Evolutionary conservation across 2,797 vertebrate species (phyloP), one percentile per base, ranked within the genome.

Genomic region (Pangasius mekongensis): DNA sequence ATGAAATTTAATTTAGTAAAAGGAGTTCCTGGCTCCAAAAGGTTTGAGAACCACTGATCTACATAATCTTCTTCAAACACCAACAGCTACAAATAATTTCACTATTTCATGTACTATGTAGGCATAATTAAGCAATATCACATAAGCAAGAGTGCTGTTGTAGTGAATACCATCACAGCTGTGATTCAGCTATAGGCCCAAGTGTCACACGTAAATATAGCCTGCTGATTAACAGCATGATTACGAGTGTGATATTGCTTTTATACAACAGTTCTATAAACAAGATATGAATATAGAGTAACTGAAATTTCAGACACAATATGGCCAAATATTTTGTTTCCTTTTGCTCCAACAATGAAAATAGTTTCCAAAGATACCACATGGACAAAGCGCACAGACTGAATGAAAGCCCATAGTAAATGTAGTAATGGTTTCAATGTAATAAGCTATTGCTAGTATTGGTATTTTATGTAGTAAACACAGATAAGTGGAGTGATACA

Each of bases 1-100:
- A 60, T 62, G 56, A 36, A 82, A 62, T 82, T 14, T 13, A 81
- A 60, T 81, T 60, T 3, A 27, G 5, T 16, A 39, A 60, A 82
- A 60, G 11, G 56, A 56, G 54, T 39, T 39, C 2, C 24, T 82
- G 22, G 33, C 33, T 39, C 56, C 2, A 27, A 82, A 58, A 22
- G 77, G 77, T 33, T 58, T 58, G 52, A 80, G 16, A 56, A 43
- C 56, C 54, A 81, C 54, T 81, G 56, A 82, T 62, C 52, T 62
- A 36, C 33, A 39, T 81, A 39, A 36, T 60, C 9, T 7, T 60
- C 22, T 80, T 54, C 52, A 56, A 10, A 82, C 78, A 82, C 56
- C 54, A 82, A 82, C 10, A 43, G 10, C 56, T 39, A 82, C 78
- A 39, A 39, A 82, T 62, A 62, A 60, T 58, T 58, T 30, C 14